Evolutionary conservation across 37 sponge, comb jelly and placozoan species (phyloP).

Genomic region (Aphrocallistes beatrix): DNA sequence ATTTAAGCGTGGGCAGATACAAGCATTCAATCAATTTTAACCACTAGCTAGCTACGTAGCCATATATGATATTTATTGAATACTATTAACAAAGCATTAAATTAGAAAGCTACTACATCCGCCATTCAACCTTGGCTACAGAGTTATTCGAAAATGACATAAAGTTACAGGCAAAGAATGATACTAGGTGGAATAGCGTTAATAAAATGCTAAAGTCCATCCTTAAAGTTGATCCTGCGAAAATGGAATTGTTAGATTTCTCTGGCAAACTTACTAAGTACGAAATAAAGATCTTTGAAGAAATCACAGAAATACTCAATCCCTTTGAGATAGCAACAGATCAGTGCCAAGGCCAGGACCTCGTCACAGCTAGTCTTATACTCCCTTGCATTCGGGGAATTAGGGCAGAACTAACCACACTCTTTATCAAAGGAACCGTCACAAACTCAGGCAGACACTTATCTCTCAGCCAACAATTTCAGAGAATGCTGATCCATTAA

Average conservation of each 20-base stretch:
- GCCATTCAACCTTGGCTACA: conserved; percentile 19
- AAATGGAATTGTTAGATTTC: conserved; percentile 16
- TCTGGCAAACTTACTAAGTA: conserved; percentile 17
- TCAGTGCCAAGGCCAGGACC: conserved; percentile 21
- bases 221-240: background rate
- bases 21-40: too few relatives aligned
- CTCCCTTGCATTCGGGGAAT: background rate
- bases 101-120: background rate
- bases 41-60: too few relatives aligned
- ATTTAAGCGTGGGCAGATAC: too few relatives aligned
- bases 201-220: background rate
- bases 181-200: conserved; percentile 12
- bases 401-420: conserved; percentile 13
- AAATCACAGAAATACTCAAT: conserved; percentile 16
- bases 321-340: conserved; percentile 7
- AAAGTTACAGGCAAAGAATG: too few relatives aligned
- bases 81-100: background rate
- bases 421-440: background rate
- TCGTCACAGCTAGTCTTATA: conserved; percentile 19
- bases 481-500: background rate
- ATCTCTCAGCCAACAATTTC: conserved; percentile 7
- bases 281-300: background rate
- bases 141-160: conserved; percentile 15
- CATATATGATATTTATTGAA: background rate
- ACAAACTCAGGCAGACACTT: background rate